Conservation (phyloP, 2,797 vertebrate genomes). For the Squalus acanthias region DNA sequence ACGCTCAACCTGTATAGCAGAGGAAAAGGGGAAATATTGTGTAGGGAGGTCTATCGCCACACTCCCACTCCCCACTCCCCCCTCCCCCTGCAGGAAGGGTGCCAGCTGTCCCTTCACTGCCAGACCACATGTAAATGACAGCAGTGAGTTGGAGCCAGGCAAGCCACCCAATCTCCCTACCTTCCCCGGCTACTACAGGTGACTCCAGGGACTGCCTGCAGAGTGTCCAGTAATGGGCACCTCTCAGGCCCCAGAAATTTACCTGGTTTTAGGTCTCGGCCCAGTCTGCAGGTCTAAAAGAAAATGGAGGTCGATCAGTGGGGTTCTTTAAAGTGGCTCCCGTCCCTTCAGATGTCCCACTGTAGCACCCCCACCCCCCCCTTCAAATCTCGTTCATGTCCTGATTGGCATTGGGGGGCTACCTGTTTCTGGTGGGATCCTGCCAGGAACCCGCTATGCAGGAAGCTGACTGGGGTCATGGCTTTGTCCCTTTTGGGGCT, state of each 20-base stretch:
- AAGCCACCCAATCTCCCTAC: too few relatives aligned
- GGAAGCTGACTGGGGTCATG: not conserved
- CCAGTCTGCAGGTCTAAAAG: not conserved
- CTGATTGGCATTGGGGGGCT: not conserved
- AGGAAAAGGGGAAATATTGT: too few relatives aligned
- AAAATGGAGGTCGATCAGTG: not conserved
- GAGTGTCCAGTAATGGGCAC: not conserved
- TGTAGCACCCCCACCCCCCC: not conserved
- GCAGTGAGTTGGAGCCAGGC: too few relatives aligned
- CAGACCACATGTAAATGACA: too few relatives aligned
- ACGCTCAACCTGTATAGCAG: too few relatives aligned
- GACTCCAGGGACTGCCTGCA: not conserved
- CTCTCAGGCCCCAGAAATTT: too few relatives aligned
- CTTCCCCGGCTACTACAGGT: too few relatives aligned
- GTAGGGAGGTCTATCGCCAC: too few relatives aligned
- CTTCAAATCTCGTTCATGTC: not conserved
- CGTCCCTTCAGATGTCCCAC: not conserved
- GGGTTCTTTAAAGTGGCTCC: not conserved
- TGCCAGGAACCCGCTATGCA: not conserved
- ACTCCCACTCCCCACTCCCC: too few relatives aligned
- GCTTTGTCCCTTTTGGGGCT: not conserved
- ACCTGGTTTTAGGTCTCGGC: not conserved
- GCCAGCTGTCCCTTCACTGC: too few relatives aligned
- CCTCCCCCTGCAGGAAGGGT: too few relatives aligned
- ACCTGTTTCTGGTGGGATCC: not conserved